Percentiles rank a stretch among this genome's conserved stretches.
Conservation (phyloP, 2,888 invertebrate species). For the Ptychoptera albimana region DNA sequence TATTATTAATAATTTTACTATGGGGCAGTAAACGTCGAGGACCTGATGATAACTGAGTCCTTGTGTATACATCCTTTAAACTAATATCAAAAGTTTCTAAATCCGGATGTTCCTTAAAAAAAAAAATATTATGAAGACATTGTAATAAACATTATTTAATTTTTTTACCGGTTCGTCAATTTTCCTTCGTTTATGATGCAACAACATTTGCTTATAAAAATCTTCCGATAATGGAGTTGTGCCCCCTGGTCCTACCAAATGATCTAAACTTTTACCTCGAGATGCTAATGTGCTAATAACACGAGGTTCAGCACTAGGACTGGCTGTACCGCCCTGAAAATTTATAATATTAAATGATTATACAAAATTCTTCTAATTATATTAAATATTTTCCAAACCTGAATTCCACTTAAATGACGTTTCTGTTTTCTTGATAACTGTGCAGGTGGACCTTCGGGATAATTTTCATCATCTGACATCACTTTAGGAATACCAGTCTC, state of each 20-base stretch:
- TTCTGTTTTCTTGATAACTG: slow-evolving; percentile 41
- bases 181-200: slow-evolving; percentile 54
- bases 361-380: background rate
- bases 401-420: slow-evolving; percentile 33
- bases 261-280: slow-evolving; percentile 25
- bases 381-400: slow-evolving; percentile 15
- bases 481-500: slow-evolving; percentile 49
- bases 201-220: slow-evolving; percentile 49
- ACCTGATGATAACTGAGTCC: slow-evolving; percentile 25
- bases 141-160: slow-evolving; percentile 3
- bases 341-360: background rate
- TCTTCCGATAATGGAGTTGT: slow-evolving; percentile 38
- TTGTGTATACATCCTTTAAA: slow-evolving; percentile 41
- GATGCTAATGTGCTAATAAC: slow-evolving; percentile 32
- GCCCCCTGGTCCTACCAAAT: slow-evolving; percentile 25
- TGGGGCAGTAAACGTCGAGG: slow-evolving; percentile 18
- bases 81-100: slow-evolving; percentile 61
- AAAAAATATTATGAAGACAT: slow-evolving; percentile 4
- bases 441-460: slow-evolving; percentile 49
- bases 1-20: slow-evolving; percentile 1
- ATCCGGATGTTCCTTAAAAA: slow-evolving; percentile 51
- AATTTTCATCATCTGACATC: slow-evolving; percentile 56
- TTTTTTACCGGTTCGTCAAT: slow-evolving; percentile 46
- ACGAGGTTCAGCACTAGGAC: slow-evolving; percentile 24
- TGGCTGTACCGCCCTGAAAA: slow-evolving; percentile 14